Conservation (phyloP, 2,888 invertebrate species). For the Melinaea menophilus region DNA sequence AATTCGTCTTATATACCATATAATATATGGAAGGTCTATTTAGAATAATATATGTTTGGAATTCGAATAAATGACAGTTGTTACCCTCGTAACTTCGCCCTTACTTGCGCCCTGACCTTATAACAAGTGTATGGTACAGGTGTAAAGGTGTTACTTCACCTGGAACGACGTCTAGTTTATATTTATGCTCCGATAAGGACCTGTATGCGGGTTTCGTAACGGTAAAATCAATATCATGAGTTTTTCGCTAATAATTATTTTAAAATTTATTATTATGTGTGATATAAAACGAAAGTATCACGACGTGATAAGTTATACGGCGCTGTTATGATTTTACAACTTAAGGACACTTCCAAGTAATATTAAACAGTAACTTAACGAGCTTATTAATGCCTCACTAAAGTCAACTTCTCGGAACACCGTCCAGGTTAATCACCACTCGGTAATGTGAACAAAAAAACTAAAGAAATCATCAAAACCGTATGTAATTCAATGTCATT, state of each 20-base stretch:
- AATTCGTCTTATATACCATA: conserved; percentile 5
- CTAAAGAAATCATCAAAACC: background rate
- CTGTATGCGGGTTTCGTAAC: conserved; percentile 40
- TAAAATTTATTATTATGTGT: background rate
- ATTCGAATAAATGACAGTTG: conserved; percentile 9
- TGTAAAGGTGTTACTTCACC: conserved; percentile 65
- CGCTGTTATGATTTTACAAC: too few relatives aligned
- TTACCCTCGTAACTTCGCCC: conserved; percentile 21
- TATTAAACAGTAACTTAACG: too few relatives aligned
- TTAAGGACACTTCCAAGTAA: too few relatives aligned
- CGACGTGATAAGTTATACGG: too few relatives aligned
- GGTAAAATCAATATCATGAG: conserved; percentile 33
- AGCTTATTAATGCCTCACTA: too few relatives aligned
- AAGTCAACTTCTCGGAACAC: background rate
- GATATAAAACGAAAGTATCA: too few relatives aligned
- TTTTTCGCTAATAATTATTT: conserved; percentile 1
- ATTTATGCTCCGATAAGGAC: conserved; percentile 33
- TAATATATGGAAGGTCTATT: background rate
- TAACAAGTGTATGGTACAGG: conserved; percentile 30
- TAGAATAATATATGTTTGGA: background rate
- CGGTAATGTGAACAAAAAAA: background rate
- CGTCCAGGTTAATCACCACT: background rate
- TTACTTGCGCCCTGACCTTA: conserved; percentile 46
- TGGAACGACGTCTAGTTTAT: conserved; percentile 45
- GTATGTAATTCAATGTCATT: conserved; percentile 26